Evolutionary conservation across 2,797 vertebrate genomes (phyloP).

Genomic region (Taeniopygia guttata): DNA sequence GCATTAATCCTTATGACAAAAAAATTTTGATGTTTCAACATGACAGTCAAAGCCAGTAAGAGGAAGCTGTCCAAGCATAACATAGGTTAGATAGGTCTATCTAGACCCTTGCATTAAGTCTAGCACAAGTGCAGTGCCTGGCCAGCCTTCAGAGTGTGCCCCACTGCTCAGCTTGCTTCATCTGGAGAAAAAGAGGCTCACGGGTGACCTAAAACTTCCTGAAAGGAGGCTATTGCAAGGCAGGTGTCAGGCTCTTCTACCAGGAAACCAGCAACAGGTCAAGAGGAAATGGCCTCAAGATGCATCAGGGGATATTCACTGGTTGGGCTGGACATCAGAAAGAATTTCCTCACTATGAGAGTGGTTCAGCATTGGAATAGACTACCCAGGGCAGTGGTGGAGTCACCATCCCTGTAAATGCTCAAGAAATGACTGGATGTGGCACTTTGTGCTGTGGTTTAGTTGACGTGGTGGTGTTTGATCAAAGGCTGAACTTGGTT

Average conservation of each 20-base stretch:
- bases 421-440: neutral
- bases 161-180: neutral
- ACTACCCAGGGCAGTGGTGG: neutral
- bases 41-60: neutral
- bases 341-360: neutral
- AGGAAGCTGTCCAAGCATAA: neutral
- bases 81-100: neutral
- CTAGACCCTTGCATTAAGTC: neutral
- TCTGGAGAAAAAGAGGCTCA: neutral
- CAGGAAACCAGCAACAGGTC: neutral
- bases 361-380: neutral
- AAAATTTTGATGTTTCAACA: neutral
- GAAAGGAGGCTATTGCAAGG: neutral
- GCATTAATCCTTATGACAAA: neutral
- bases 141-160: neutral
- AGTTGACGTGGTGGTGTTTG: accelerated
- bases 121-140: neutral
- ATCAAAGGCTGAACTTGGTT: neutral
- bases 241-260: neutral
- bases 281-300: neutral
- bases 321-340: neutral
- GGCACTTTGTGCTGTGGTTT: neutral
- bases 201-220: neutral
- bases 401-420: neutral
- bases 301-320: neutral